Conservation (phyloP, 2,113 vertebrate species). For the Hypocryptadius cinnamomeus region DNA sequence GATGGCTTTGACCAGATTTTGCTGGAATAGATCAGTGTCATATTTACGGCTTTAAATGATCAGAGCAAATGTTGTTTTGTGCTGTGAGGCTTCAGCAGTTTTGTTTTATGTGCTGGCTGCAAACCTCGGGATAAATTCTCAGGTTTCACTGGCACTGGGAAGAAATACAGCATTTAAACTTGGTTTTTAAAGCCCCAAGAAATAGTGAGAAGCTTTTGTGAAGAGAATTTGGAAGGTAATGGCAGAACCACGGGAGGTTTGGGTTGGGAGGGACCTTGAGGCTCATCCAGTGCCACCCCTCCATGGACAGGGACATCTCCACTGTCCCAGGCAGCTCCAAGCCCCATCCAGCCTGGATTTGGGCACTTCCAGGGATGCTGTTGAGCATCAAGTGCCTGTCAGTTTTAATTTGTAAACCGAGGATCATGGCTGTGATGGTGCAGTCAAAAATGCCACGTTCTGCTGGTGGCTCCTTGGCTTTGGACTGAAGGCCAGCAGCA, state of each 20-base stretch:
- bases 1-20: neutral
- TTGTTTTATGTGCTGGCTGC: neutral
- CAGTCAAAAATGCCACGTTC: neutral
- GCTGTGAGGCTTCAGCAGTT: neutral
- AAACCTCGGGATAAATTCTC: neutral
- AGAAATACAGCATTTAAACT: neutral
- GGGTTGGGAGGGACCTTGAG: neutral
- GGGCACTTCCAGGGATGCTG: neutral
- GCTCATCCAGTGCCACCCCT: neutral
- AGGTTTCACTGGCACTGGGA: neutral
- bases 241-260: neutral
- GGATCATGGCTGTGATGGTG: accelerated
- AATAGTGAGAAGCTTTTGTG: neutral
- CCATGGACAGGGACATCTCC: neutral
- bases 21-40: neutral
- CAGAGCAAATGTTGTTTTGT: neutral
- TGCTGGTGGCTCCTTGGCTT: neutral
- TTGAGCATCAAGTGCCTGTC: neutral
- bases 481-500: neutral
- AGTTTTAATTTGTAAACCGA: neutral
- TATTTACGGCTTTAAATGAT: neutral
- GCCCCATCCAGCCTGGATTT: neutral
- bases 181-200: neutral
- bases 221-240: neutral
- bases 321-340: neutral